Base-by-base conservation (phyloP, 1,140 invertebrate species). In the Cotesia chilonis region DNA sequence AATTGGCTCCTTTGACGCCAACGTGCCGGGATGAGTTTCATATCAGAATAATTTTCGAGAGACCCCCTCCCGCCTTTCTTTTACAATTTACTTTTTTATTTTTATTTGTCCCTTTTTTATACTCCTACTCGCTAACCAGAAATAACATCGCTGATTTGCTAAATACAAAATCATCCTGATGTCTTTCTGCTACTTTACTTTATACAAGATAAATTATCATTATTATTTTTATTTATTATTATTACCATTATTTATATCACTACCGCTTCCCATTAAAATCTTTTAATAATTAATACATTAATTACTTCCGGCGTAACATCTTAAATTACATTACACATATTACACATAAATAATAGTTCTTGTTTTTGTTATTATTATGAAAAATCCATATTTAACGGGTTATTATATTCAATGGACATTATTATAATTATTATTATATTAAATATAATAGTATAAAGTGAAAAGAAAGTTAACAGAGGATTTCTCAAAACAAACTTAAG, bases 1-100 rank as follows among this genome's bases (percentile, higher is more conserved):
- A 87, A 87, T 87, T 87, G 84, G 82, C 76, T 86, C 77, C 84
- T 87, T 87, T 87, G 85, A 87, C 81, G 79, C 81, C 74, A 77
- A 75, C 80, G 78, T 77, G 77, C 79, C 76, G 78, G 76, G 82
- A 84, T 84, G 84, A 87, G 83, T 87, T 86, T 85, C 80, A 85
- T 83, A 85, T 86, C 77, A 79, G 84, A 86, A 86, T 86, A 85
- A 86, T 86, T 87, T 83, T 77, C 81, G 69, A 79, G 72, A 74
- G 72, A 74, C 52, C 54, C n/a, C 54, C 57, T 54, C 70, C 59
- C 68, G 7, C 68, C 20, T 41, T 54, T 68, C 68, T 14, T 61
- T 36, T 60, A 74, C 76, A 74, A 55, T 70, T 38, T 60, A n/a
- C 66, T 68, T 65, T 68, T 57, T 59, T 61, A 52, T 66, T 55